phyloP scores from a whole-genome alignment of 92 coral and sea anemone genomes.

The Blastomussa wellsi region DNA sequence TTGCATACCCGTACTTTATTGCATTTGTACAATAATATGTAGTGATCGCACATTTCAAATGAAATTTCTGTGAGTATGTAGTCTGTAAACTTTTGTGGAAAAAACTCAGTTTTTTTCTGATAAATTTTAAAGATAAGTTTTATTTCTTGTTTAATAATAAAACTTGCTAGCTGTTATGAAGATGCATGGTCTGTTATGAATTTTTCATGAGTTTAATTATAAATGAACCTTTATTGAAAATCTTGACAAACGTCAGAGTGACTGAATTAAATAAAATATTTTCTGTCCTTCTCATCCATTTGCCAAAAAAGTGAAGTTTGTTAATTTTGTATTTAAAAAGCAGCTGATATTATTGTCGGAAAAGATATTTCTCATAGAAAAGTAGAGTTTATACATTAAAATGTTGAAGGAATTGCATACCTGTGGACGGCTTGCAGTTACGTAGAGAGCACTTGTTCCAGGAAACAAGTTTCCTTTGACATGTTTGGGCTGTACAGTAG shows the following conservation, averaged over 20 bases:
- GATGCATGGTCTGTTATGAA: neutral
- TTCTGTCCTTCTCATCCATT: neutral
- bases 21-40: too few species aligned
- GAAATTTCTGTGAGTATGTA: neutral
- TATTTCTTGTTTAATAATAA: neutral
- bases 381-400: neutral
- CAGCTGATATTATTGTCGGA: neutral
- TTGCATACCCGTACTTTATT: neutral
- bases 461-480: too few species aligned
- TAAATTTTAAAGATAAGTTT: too few species aligned
- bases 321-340: neutral
- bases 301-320: neutral
- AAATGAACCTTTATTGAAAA: neutral
- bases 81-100: neutral
- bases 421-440: too few species aligned
- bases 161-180: neutral
- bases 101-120: neutral
- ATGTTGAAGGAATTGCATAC: too few species aligned
- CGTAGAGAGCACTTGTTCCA: too few species aligned
- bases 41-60: neutral
- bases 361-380: neutral
- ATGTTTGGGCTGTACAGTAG: too few species aligned
- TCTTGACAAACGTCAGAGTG: neutral
- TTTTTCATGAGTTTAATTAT: neutral
- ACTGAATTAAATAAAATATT: neutral